Conservation (phyloP, 1,140 invertebrate genomes). For the Saccostrea cuccullata region DNA sequence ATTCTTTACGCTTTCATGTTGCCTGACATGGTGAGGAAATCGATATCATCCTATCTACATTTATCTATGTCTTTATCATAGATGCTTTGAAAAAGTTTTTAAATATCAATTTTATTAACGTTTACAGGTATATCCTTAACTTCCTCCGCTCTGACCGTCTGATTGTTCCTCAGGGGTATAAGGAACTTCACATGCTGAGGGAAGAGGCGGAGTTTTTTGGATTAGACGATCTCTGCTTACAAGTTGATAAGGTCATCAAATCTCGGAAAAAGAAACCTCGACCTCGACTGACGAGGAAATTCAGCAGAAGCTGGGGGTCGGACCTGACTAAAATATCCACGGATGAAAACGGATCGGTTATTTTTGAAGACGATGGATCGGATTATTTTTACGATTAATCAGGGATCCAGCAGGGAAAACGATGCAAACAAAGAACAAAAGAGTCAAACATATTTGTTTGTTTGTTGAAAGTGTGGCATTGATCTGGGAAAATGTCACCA, state of each 20-base stretch:
- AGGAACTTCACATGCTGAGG: constrained; percentile 64
- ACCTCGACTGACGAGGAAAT: background rate
- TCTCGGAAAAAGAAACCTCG: constrained; percentile 50
- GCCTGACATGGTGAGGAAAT: background rate
- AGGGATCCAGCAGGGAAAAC: background rate
- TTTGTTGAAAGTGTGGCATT: background rate
- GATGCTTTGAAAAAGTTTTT: background rate
- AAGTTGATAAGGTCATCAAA: constrained; percentile 59
- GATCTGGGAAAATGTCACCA: background rate
- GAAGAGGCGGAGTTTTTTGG: constrained; percentile 68
- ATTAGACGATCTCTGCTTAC: constrained; percentile 55
- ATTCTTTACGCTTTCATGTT: background rate
- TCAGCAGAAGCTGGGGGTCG: constrained; percentile 42
- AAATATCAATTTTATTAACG: background rate
- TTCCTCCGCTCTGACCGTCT: constrained; percentile 67
- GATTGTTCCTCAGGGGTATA: constrained; percentile 62
- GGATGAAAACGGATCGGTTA: constrained; percentile 53
- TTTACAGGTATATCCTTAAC: constrained; percentile 69
- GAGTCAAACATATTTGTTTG: background rate
- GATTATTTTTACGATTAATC: constrained; percentile 54
- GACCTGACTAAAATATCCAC: constrained; percentile 43
- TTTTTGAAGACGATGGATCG: constrained; percentile 54
- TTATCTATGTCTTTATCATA: background rate
- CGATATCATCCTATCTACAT: background rate
- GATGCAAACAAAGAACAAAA: background rate